Conservation (phyloP, 2,888 invertebrate species). For the Spialia ferax region DNA sequence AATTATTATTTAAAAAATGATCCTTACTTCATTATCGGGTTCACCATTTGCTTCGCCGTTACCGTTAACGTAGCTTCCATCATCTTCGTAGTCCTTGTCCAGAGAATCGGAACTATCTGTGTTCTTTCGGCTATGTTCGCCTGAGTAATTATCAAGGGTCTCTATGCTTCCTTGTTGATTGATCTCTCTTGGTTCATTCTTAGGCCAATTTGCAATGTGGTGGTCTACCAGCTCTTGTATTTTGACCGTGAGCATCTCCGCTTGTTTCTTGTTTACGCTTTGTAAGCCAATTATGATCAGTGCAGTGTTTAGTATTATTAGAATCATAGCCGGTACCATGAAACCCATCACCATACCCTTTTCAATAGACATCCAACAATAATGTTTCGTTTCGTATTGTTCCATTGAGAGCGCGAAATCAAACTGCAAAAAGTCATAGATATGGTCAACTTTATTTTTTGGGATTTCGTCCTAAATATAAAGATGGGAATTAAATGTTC, state of each 20-base stretch:
- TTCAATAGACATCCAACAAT: conserved; percentile 93
- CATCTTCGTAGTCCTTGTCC: conserved; percentile 77
- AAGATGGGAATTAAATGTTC: no score
- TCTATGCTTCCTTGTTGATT: conserved; percentile 70
- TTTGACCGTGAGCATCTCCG: conserved; percentile 76
- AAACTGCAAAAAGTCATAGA: conserved; percentile 74
- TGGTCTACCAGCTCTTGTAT: conserved; percentile 78
- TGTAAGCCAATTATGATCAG: conserved; percentile 86
- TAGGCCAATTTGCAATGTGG: conserved; percentile 76
- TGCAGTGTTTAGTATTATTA: conserved; percentile 88
- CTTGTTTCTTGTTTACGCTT: conserved; percentile 78
- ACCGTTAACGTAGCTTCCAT: conserved; percentile 68
- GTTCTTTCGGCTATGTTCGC: conserved; percentile 75
- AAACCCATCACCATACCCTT: conserved; percentile 92
- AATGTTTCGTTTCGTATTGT: conserved; percentile 90
- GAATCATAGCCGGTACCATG: conserved; percentile 90
- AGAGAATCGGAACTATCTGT: conserved; percentile 77
- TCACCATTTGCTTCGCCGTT: conserved; percentile 61
- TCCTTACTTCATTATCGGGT: conserved; percentile 64
- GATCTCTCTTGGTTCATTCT: conserved; percentile 57
- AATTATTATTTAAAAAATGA: not conserved
- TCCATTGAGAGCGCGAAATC: conserved; percentile 89
- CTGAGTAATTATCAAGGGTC: conserved; percentile 71
- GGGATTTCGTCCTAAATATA: no score
- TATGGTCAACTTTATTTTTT: no score